Evolutionary conservation across 2,888 invertebrate genomes (phyloP), one percentile per base, ranked within the genome.

Genomic region (Rhamphomyia laevipes): DNA sequence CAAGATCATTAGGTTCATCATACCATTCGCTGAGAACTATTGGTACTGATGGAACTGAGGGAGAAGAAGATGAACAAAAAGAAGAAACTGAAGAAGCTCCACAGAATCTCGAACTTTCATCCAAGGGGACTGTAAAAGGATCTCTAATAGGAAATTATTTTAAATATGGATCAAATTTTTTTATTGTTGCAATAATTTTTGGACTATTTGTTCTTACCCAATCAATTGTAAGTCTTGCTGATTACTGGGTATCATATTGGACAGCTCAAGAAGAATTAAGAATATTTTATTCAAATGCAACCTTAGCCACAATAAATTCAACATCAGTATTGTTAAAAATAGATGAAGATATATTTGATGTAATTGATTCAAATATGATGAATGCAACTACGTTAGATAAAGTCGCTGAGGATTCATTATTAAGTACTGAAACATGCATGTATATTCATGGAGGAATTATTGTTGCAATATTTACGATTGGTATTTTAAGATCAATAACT

Each of bases 241-340:
- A 87, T 63, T 84, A 76, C 59, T 86, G 80, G 75, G 73, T 86
- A 47, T 78, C 81, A 53, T 80, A 74, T 61, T 84, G 82, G 82
- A 58, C 59, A n/a, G 51, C 56, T 7, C 58, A 59, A 50, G 60
- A 60, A 53, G 63, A 63, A 53, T 48, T 61, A 48, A 13, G 30
- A 38, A 12, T 49, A 47, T 42, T 53, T 52, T 17, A 42, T 38
- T 15, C 27, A 23, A 42, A 42, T 35, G n/a, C n/a, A 5, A 35
- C 35, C 4, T n/a, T 7, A 13, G n/a, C 4, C n/a, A 21, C 42
- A 27, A 15, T 23, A n/a, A 15, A 42, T 42, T 10, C 4, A n/a
- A 35, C n/a, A 4, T 35, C 35, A 3, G 7, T 13, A 4, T n/a
- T n/a, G 4, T 10, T 35, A 35, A 35, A 13, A n/a, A 5, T 2